Base-by-base conservation (phyloP, 2,888 invertebrate species). In the Epicampocera succincta region DNA sequence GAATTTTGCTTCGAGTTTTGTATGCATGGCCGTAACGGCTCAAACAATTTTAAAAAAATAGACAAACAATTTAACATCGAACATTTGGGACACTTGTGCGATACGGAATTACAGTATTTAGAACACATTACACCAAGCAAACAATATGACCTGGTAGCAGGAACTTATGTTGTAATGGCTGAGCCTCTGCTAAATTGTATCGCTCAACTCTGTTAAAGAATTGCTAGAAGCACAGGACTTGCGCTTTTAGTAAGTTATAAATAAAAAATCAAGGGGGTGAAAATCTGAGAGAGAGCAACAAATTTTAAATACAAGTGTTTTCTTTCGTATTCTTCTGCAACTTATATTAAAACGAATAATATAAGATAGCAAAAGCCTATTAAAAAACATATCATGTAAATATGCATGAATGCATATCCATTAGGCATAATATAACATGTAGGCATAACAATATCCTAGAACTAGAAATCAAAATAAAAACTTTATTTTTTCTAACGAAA, bases 31-130 rank as follows among this genome's bases (percentile, higher is more conserved):
- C 33, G 8, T 8, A 33, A 9, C 8, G 33, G 1, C 33, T 8
- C 33, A 33, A 33, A 33, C 33, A 33, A 33, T 9, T 9, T 33
- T 33, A 33, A 4, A 33, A 33, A 25, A 25, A 25, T 33, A 33
- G 33, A 33, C 5, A 33, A 33, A 9, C 3, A 33, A 33, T 9
- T 33, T 33, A 33, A 33, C 2, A 33, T 8, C 33, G 33, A 76
- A 72, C 75, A 80, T 72, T 42, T 80, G 72, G 80, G 80, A 76
- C 80, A 80, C 79, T 80, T 74, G 79, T 80, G 61, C 63, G 74
- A 68, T 79, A 78, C 54, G 63, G 61, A 77, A 56, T 61, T 52
- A 73, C 56, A 52, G 56, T 42, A 75, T 65, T 75, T 50, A 19
- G 29, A 76, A 80, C 72, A 50, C 61, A 72, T 76, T 38, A 54